Conservation (phyloP, 2,797 vertebrate genomes). For the Chelon auratus region DNA sequence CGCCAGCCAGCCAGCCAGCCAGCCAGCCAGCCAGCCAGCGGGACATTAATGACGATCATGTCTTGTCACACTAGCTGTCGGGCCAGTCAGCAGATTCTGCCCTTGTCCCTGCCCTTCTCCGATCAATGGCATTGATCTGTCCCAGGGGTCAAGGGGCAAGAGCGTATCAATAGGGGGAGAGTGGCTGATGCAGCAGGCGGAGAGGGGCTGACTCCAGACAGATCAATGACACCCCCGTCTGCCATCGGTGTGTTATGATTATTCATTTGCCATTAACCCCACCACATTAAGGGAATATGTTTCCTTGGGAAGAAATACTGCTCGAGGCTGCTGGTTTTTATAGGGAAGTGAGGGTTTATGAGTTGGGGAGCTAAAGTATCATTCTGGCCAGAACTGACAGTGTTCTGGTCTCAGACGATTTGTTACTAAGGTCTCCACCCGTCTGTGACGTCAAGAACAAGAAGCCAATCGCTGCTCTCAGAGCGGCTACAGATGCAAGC, state of each 20-base stretch:
- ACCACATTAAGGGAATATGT: slow-evolving; percentile 73
- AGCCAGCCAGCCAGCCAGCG: slow-evolving; percentile 71
- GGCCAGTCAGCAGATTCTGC: slow-evolving; percentile 85
- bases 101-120: slow-evolving; percentile 86
- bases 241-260: slow-evolving; percentile 89
- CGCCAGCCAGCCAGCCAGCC: slow-evolving; percentile 56
- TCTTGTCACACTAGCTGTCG: slow-evolving; percentile 87
- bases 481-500: slow-evolving; percentile 16
- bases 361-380: slow-evolving; percentile 51
- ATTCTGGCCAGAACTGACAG: slow-evolving; percentile 44
- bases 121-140: slow-evolving; percentile 92
- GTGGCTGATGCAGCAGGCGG: slow-evolving; percentile 91
- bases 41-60: slow-evolving; percentile 85
- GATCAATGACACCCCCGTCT: slow-evolving; percentile 92
- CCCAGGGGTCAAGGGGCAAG: slow-evolving; percentile 90
- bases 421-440: slow-evolving; percentile 63
- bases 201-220: slow-evolving; percentile 89
- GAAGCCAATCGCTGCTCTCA: slow-evolving; percentile 51
- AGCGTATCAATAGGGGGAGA: slow-evolving; percentile 91
- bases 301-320: slow-evolving; percentile 65
- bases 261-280: slow-evolving; percentile 88
- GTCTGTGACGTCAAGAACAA: slow-evolving; percentile 59
- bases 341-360: slow-evolving; percentile 65
- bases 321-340: slow-evolving; percentile 76
- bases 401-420: slow-evolving; percentile 55